A percentile compares a stretch with the other conserved stretches of the same genome.
phyloP scores from a whole-genome alignment of 2,888 invertebrate genomes.

The Drosophila imparisetae region DNA sequence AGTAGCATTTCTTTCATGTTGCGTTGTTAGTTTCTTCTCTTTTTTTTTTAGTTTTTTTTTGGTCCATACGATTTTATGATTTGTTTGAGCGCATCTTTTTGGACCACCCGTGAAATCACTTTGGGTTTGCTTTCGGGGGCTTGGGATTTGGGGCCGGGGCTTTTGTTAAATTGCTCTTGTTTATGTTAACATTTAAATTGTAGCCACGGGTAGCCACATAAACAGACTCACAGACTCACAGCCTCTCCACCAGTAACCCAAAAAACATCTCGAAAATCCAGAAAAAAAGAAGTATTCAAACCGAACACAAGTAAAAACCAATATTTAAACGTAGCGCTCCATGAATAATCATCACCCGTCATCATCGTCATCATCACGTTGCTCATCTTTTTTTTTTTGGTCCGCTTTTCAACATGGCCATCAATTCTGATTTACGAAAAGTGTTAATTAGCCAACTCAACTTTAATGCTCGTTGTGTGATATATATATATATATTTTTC shows the following conservation, averaged over 20 bases:
- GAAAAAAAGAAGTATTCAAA: constrained; percentile 8
- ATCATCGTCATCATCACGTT: constrained; percentile 49
- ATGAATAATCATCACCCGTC: constrained; percentile 80
- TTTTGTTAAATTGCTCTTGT: constrained; percentile 82
- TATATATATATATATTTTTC: not conserved
- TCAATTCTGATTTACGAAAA: constrained; percentile 79
- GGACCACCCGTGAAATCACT: constrained; percentile 79
- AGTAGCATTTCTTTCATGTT: constrained; percentile 77
- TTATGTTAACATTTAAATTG: constrained; percentile 83
- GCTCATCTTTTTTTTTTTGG: constrained; percentile 44
- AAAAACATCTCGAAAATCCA: not conserved
- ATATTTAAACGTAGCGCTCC: constrained; percentile 75
- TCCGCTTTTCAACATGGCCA: constrained; percentile 78
- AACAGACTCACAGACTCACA: constrained; percentile 14
- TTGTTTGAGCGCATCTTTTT: constrained; percentile 81
- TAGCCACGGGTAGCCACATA: constrained; percentile 74
- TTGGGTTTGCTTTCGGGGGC: constrained; percentile 58
- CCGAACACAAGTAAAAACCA: constrained; percentile 69
- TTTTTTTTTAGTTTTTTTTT: constrained; percentile 37
- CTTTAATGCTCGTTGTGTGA: constrained; percentile 37
- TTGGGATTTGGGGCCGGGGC: constrained; percentile 50
- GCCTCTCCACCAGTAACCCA: constrained; percentile 13
- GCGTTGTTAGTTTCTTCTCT: constrained; percentile 71
- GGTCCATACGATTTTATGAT: constrained; percentile 76
- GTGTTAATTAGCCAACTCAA: constrained; percentile 77